Percentiles rank a stretch among this genome's conserved stretches.
Conservation (phyloP, 2,113 vertebrate species). For the Crotalus horridus region DNA sequence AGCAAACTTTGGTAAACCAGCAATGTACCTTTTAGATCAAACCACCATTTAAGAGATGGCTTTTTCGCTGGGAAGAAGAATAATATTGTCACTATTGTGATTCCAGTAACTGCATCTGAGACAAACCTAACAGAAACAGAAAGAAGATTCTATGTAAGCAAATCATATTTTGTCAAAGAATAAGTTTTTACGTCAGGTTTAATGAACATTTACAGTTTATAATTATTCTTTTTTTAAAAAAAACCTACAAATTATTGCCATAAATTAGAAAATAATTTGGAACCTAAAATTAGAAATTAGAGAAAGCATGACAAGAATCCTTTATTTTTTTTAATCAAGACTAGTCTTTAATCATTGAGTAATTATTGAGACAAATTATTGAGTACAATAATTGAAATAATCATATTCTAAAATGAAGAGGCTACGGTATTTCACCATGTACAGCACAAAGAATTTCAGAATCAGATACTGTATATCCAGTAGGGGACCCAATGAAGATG, state of each 20-base stretch:
- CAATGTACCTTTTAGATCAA: slow-evolving; percentile 81
- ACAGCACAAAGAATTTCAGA: neutral
- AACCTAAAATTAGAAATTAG: neutral
- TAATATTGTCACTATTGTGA: slow-evolving; percentile 83
- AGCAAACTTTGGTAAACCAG: slow-evolving; percentile 2
- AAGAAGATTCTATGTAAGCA: slow-evolving; percentile 27
- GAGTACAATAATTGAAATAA: neutral
- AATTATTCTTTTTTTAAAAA: slow-evolving; percentile 38
- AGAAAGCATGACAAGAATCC: neutral
- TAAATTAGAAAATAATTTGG: slow-evolving; percentile 15
- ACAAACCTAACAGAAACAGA: slow-evolving; percentile 79
- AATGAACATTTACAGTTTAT: slow-evolving; percentile 7
- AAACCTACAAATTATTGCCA: slow-evolving; percentile 22
- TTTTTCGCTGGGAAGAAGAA: slow-evolving; percentile 96
- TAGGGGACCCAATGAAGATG: neutral
- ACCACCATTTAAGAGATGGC: slow-evolving; percentile 92
- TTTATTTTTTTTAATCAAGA: neutral
- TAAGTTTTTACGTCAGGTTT: slow-evolving; percentile 42
- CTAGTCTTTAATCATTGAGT: neutral
- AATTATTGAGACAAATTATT: neutral
- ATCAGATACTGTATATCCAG: neutral
- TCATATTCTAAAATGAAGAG: neutral
- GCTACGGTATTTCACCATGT: neutral
- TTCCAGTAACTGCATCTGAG: slow-evolving; percentile 88
- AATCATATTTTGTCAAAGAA: slow-evolving; percentile 27